These are phyloP conservation scores for Erpornis zantholeuca DNA, from an alignment of 2,113 vertebrate genomes.

Conservation along the genomic window DNA sequence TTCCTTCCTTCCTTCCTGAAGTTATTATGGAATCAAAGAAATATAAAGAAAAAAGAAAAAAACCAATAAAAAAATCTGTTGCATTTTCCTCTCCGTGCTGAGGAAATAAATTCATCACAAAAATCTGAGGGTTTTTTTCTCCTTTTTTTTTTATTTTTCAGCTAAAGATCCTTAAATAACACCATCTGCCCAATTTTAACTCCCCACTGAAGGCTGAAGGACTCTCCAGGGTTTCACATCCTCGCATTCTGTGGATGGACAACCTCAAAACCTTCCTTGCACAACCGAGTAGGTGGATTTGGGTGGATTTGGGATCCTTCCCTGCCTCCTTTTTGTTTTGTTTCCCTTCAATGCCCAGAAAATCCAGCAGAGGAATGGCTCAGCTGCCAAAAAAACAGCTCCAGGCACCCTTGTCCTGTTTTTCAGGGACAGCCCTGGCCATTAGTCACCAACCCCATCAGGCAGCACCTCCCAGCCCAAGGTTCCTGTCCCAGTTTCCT, in stretches of 20 bases:
- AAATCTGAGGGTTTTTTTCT: neutral
- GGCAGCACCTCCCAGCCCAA: neutral
- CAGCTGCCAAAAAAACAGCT: constrained; percentile 27
- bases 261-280: neutral
- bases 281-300: neutral
- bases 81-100: neutral
- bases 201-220: neutral
- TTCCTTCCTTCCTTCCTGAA: neutral
- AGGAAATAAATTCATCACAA: neutral
- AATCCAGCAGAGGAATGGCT: neutral
- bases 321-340: neutral
- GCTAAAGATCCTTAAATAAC: neutral
- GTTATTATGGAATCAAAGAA: neutral
- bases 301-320: neutral
- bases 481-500: neutral
- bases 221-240: neutral
- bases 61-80: neutral
- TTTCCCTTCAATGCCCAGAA: neutral
- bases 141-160: too few species aligned
- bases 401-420: neutral
- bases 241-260: neutral
- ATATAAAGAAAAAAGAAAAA: neutral
- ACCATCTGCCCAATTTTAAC: neutral
- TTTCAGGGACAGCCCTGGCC: constrained; percentile 6
- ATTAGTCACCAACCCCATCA: constrained; percentile 28